Conservation (phyloP, 2,888 invertebrate genomes). For the Pemphredon lugubris region DNA sequence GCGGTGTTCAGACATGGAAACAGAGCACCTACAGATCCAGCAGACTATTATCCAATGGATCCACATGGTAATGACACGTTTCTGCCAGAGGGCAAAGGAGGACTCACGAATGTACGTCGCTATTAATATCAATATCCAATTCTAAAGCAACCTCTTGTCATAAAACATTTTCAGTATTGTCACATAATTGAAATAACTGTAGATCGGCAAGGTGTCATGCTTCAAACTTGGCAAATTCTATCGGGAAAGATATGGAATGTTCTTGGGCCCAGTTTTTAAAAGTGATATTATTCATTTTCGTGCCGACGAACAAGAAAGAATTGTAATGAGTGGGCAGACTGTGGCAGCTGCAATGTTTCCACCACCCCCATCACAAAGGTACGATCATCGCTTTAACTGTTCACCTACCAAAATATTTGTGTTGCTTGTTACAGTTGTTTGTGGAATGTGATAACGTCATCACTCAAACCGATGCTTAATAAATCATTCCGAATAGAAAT, state of each 20-base stretch:
- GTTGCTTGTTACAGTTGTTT: too few species aligned
- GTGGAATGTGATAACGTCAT: too few species aligned
- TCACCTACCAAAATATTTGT: too few species aligned
- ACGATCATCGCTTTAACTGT: too few species aligned
- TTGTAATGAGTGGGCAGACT: conserved; percentile 87
- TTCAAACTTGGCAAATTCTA: conserved; percentile 38
- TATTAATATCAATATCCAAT: background rate
- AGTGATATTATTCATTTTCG: conserved; percentile 26
- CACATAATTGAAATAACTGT: too few species aligned
- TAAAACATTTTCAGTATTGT: background rate
- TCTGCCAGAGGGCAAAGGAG: conserved; percentile 41
- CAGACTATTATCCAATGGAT: conserved; percentile 38
- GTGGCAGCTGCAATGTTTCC: conserved; percentile 87
- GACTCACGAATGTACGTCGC: conserved; percentile 41
- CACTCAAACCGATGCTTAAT: too few species aligned
- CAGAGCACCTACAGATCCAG: conserved; percentile 30
- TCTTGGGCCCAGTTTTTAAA: conserved; percentile 27
- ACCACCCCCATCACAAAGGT: conserved; percentile 81
- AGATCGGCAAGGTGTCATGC: conserved; percentile 29
- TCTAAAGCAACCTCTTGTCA: too few species aligned
- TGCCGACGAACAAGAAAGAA: conserved; percentile 82
- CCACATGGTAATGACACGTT: conserved; percentile 40
- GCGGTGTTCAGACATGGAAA: conserved; percentile 54
- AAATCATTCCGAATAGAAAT: too few species aligned
- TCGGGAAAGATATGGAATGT: conserved; percentile 23